Evolutionary conservation across 1,140 invertebrate species (phyloP).

Genomic region (Lepidurus couesii): DNA sequence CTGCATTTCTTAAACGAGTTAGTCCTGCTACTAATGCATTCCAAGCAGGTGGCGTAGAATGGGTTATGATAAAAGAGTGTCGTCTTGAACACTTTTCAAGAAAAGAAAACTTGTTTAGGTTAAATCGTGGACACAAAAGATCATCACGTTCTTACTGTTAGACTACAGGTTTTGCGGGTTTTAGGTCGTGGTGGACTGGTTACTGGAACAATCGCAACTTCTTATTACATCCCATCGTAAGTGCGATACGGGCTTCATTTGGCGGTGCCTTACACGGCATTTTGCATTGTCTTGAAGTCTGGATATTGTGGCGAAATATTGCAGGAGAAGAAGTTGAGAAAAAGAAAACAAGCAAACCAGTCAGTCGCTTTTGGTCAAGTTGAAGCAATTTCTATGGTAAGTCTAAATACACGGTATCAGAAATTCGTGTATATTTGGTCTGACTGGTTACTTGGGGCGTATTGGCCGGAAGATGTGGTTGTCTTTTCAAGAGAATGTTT

Average conservation of each 20-base stretch:
- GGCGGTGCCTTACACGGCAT: slow-evolving; percentile 7
- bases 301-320: background rate
- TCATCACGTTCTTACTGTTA: slow-evolving; percentile 9
- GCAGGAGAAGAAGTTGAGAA: background rate
- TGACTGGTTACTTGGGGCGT: background rate
- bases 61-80: slow-evolving; percentile 14
- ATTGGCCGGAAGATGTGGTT: background rate
- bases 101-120: slow-evolving; percentile 20
- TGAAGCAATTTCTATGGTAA: background rate
- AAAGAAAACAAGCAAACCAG: background rate
- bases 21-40: slow-evolving; percentile 3
- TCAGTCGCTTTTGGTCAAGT: background rate
- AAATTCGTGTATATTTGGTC: background rate
- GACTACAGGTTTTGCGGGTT: background rate
- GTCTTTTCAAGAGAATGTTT: background rate
- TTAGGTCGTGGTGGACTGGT: background rate
- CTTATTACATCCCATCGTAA: background rate
- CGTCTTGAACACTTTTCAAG: slow-evolving; percentile 16
- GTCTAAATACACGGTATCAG: background rate
- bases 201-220: background rate
- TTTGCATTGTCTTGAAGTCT: background rate
- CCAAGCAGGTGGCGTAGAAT: slow-evolving; percentile 5
- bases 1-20: background rate
- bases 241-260: slow-evolving; percentile 7
- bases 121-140: slow-evolving; percentile 19